Evolutionary conservation across 2,797 vertebrate genomes (phyloP), one percentile per base, ranked within the genome.

Genomic region (Poecilia velifera): DNA sequence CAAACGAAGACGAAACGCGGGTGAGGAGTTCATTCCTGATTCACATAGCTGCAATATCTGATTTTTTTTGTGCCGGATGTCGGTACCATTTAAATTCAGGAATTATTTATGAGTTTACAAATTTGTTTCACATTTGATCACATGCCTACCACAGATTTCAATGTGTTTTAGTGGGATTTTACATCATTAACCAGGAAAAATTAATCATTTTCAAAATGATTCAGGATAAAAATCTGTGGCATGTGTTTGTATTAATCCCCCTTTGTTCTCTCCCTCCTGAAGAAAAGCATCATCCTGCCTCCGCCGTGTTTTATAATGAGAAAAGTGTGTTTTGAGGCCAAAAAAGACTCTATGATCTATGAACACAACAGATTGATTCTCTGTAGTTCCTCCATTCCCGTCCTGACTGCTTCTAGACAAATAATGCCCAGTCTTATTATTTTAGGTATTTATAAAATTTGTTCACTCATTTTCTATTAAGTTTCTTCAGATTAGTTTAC

Each of bases 11-110:
- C 3, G 8, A 57, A 49, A 20, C 14, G 14, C 0, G 73, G 83
- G 75, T 12, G 76, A 79, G 71, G 84, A 88, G 91, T 91, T 92
- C 85, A 91, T 91, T 93, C 87, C 88, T 90, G 85, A 81, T 68
- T 76, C 41, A 8, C 77, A 74, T 47, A 51, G 62, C 77, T 76
- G 84, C 76, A 71, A 78, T 81, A 53, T 68, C 7, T 1, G 70
- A 31, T 41, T 59, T 28, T 2, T 22, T 86, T 87, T 84, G 77
- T 76, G 80, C 77, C 72, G 51, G 34, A 79, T 77, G 72, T 76
- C 75, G 5, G 79, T 87, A 84, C 84, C 84, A 87, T 75, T 59
- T 70, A 36, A 78, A 46, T 77, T 71, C 62, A 76, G 77, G 77
- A 76, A 68, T 82, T 83, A 76, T 88, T 80, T 49, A 76, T 70